Evolutionary conservation across 2,113 vertebrate genomes (phyloP), one percentile per base, ranked within the genome.

Genomic region (Tychaedon coryphoeus): DNA sequence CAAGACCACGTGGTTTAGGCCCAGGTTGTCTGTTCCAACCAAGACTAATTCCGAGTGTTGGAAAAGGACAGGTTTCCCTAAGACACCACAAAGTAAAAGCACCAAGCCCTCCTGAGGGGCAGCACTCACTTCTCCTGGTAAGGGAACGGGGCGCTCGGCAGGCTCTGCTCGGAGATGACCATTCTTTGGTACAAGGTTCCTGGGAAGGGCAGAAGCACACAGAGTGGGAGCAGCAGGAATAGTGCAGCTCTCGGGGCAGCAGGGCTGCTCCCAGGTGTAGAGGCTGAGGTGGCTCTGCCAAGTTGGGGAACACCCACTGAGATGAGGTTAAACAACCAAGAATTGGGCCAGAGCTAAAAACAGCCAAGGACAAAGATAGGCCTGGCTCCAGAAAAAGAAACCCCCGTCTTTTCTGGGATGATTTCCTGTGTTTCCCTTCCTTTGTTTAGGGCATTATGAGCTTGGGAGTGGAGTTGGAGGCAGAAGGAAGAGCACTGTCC

Each of bases 161-260:
- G 97, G 57, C 97, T 98, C 86, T 99, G 99, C 82, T 99, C 99
- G 0, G 99, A 98, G 45, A 98, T 96, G 48, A 99, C 96, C 97
- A 97, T 98, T 94, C 98, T 98, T 73, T 99, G 99, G 95, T 99
- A 99, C 89, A 99, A 82, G 3, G 97, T 96, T 38, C 99, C 99
- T 99, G 89, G 18, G 19, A 25, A 48, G 69, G 25, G 92, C 36
- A 73, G 2, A 33, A 28, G 64, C n/a, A 69, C 12, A 10, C 6
- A 28, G 9, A 15, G 81, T 60, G 36, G 93, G 62, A 94, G 34
- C 79, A 15, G 5, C n/a, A 79, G 51, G 5, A 56, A 19, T 5
- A 23, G 3, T 14, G 3, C 16, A 31, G 15, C 38, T 31, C 64
- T 50, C 5, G 4, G 43, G 56, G 29, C 42, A 42, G 22, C 71